phyloP scores from a whole-genome alignment of 2,113 vertebrate species.

The Arizona elegans region DNA sequence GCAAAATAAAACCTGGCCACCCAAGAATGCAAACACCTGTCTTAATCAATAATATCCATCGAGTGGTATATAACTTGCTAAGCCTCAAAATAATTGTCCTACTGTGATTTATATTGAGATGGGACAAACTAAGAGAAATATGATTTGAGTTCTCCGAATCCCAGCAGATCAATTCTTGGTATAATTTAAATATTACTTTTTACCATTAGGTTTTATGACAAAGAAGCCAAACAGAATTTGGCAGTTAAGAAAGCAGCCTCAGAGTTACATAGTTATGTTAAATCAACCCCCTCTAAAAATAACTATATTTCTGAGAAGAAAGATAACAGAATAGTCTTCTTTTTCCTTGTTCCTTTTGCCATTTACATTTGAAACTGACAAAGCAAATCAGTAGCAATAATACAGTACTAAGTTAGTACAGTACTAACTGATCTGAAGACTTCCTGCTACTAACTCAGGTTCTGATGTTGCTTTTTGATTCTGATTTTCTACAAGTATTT shows the following conservation, averaged over 20 bases:
- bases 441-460: neutral
- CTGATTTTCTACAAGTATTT: neutral
- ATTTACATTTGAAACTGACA: neutral
- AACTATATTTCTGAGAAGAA: neutral
- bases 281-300: neutral
- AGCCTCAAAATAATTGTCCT: neutral
- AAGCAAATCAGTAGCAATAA: neutral
- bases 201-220: neutral
- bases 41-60: neutral
- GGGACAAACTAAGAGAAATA: neutral
- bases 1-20: neutral
- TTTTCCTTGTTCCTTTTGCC: neutral
- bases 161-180: neutral
- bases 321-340: neutral
- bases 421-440: neutral
- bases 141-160: neutral
- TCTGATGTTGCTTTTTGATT: neutral
- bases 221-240: neutral
- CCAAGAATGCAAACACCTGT: neutral
- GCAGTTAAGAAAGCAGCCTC: neutral
- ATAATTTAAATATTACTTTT: neutral
- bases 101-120: neutral
- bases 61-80: neutral
- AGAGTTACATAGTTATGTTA: neutral
- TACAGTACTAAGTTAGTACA: accelerated